Percentiles rank a stretch among this genome's conserved stretches.
Evolutionary conservation across 2,113 vertebrate species (phyloP).

Genomic region (Xiphophorus maculatus): DNA sequence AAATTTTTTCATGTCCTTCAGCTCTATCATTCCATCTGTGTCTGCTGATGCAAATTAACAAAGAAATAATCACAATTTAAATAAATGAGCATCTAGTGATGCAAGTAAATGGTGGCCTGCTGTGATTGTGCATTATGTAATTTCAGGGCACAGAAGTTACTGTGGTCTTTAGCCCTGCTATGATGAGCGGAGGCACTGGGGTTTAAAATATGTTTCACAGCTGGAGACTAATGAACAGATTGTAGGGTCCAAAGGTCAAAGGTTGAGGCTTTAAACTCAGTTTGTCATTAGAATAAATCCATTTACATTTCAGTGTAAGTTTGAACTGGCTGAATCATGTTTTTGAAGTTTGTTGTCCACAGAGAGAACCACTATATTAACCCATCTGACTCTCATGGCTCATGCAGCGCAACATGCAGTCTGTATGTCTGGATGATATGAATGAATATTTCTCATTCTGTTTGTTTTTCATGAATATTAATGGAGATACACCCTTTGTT

Average conservation of each 20-base stretch:
- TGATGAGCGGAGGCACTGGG: neutral
- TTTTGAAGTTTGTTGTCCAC: neutral
- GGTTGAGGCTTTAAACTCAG: neutral
- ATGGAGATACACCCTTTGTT: neutral
- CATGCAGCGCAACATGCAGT: neutral
- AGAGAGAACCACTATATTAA: neutral
- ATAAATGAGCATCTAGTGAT: neutral
- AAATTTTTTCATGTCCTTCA: neutral
- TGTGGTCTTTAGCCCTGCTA: neutral
- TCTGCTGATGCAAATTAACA: neutral
- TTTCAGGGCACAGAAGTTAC: constrained; percentile 16
- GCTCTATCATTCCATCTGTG: neutral
- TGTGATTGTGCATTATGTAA: constrained; percentile 9
- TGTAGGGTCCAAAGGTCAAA: neutral
- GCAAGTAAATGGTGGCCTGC: constrained; percentile 1
- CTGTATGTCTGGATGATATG: neutral
- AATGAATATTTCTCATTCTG: neutral
- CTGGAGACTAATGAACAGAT: neutral
- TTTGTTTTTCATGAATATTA: neutral
- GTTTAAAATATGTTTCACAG: neutral
- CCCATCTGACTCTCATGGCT: neutral
- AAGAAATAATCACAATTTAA: neutral
- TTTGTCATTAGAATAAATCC: neutral
- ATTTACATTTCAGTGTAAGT: neutral
- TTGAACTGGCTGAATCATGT: neutral